These are phyloP conservation scores for Aurelia aurita complex sp. Pacific DNA, from an alignment of 30 jellyfish, hydroid and myxozoan genomes.

Conservation along the genomic window DNA sequence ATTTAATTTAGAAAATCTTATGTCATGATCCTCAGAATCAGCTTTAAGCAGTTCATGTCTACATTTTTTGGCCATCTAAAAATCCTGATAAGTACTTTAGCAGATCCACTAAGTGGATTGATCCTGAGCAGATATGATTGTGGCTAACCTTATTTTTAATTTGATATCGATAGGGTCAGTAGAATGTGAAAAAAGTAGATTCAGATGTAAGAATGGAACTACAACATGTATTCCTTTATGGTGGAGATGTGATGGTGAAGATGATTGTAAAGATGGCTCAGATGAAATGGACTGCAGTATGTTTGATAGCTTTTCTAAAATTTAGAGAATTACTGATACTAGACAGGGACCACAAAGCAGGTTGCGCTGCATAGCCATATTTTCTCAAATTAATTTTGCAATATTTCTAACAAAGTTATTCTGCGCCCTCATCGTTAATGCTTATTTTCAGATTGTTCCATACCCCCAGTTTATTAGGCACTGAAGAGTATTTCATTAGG, in stretches of 20 bases:
- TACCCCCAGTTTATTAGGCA: no score
- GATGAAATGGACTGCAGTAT: conserved; percentile 61
- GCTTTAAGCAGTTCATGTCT: background rate
- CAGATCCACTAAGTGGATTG: background rate
- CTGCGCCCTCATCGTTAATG: no score
- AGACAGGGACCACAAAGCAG: no score
- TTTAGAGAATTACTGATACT: no score
- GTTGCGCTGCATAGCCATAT: no score
- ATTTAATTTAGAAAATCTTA: background rate
- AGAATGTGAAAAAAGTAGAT: conserved; percentile 61
- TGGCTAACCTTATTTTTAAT: background rate
- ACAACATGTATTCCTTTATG: conserved; percentile 62
- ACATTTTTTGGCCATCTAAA: background rate
- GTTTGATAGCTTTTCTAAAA: background rate
- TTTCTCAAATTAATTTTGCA: no score
- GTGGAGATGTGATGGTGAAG: conserved; percentile 69
- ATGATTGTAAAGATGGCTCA: conserved; percentile 87
- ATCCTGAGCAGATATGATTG: background rate
- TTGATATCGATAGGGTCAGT: conserved; percentile 14
- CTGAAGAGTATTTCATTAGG: no score
- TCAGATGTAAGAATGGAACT: conserved; percentile 67
- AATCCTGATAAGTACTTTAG: background rate
- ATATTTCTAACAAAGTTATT: no score
- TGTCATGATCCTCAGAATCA: background rate
- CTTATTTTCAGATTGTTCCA: no score